Base-by-base conservation (phyloP, 2,113 vertebrate genomes). In the Diphyllodes magnificus region DNA sequence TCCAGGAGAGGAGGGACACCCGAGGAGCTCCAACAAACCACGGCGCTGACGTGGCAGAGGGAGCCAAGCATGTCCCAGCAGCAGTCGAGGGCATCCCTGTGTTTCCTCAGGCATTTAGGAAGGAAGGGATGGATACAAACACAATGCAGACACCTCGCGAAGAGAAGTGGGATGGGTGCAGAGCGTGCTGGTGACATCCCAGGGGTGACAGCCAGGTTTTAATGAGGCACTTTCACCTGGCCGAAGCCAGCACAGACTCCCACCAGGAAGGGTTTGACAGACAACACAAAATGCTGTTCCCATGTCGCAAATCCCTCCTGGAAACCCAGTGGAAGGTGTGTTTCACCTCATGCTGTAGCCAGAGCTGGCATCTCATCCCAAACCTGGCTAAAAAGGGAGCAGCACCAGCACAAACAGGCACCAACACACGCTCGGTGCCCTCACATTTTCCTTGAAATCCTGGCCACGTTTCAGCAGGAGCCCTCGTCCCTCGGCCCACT, bases 221-320 rank as follows among this genome's bases (percentile, higher is more conserved):
- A 16, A 19, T 0, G 1, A 23, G 64, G 33, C 8, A 2, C 21
- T 28, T 57, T 7, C n/a, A 59, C 47, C 27, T 7, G 59, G 69
- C 49, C 4, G 0, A 61, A 21, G 40, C 10, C 24, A 3, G 40
- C 18, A 2, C 0, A 0, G 47, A 28, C 9, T 77, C 40, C 45
- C 12, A 1, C 5, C 45, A 31, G 76, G 76, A 40, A n/a, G 17
- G 47, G 31, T n/a, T 3, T 33, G 83, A 37, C 56, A 53, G n/a
- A 49, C 17, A 79, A n/a, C 8, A 39, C 35, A 13, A 45, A 82
- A 47, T 2, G 0, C 44, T 4, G 21, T 10, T 81, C 80, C 71
- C 56, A 28, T 1, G 7, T 25, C 6, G 28, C 10, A 12, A 1
- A 11, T 42, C 19, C 65, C 61, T 64, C 23, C 86, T 71, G 61